phyloP scores from a whole-genome alignment of 2,797 vertebrate genomes.

The Melanotaenia pygmaea region DNA sequence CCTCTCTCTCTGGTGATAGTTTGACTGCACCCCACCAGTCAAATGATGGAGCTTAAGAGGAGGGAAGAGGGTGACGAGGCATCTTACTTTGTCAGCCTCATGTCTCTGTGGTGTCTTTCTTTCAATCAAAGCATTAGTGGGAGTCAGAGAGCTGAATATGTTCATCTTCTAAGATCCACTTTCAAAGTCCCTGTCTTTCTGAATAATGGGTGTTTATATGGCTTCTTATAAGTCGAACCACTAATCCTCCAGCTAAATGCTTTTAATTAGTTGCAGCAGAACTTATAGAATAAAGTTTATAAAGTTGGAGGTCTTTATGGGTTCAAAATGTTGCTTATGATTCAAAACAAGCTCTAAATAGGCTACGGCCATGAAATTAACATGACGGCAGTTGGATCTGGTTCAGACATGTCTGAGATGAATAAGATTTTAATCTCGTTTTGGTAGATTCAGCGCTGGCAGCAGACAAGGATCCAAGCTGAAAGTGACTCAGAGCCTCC shows the following conservation, averaged over 20 bases:
- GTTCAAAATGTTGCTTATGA: neutral
- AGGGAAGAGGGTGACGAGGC: slow-evolving; percentile 23
- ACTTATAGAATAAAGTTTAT: neutral
- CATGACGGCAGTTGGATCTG: neutral
- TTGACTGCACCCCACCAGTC: slow-evolving; percentile 41
- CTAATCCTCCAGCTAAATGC: slow-evolving; percentile 11
- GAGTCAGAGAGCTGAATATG: slow-evolving; percentile 50
- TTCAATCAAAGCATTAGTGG: slow-evolving; percentile 31
- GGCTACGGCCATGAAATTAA: no score
- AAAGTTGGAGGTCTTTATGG: neutral
- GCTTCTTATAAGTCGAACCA: slow-evolving; percentile 12
- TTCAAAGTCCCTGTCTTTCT: slow-evolving; percentile 37
- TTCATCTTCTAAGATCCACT: slow-evolving; percentile 6
- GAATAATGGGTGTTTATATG: slow-evolving; percentile 21
- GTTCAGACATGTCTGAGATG: neutral
- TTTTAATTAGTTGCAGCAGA: slow-evolving; percentile 23
- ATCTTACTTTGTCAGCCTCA: slow-evolving; percentile 18
- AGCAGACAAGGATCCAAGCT: no score
- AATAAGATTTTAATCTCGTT: no score
- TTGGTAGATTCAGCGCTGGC: no score
- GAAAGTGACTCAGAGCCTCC: no score
- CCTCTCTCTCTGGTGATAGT: slow-evolving; percentile 40
- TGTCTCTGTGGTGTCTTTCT: slow-evolving; percentile 42
- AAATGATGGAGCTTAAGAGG: neutral
- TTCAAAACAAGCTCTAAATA: neutral